These are phyloP conservation scores for Hedya salicella DNA, from an alignment of 2,888 invertebrate genomes.

Conservation along the genomic window DNA sequence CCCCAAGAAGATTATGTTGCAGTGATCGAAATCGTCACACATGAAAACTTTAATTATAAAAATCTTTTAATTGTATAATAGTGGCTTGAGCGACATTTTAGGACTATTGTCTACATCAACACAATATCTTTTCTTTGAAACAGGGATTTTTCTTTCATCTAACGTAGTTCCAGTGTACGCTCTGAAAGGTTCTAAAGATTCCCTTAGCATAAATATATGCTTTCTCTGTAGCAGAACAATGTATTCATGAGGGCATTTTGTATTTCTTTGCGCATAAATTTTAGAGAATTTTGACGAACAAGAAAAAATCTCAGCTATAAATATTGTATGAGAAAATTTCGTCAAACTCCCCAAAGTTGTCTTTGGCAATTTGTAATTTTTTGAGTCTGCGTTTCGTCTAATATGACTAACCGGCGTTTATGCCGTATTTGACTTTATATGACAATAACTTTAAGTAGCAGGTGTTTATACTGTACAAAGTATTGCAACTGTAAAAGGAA, in stretches of 20 bases:
- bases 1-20: too few species aligned
- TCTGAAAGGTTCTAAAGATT: constrained; percentile 16
- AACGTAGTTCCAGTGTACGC: neutral
- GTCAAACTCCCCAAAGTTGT: neutral
- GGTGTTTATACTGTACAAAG: too few species aligned
- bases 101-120: too few species aligned
- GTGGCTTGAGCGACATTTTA: too few species aligned
- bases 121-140: neutral
- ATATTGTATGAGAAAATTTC: constrained; percentile 25
- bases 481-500: too few species aligned
- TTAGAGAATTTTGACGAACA: constrained; percentile 2
- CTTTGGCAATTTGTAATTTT: neutral
- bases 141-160: neutral
- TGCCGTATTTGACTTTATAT: neutral
- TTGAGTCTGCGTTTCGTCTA: neutral
- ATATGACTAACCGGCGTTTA: neutral
- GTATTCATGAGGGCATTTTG: constrained; percentile 40
- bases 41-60: too few species aligned
- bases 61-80: too few species aligned
- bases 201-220: constrained; percentile 34
- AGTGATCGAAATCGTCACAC: too few species aligned
- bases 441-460: too few species aligned
- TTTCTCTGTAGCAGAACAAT: constrained; percentile 29
- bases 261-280: constrained; percentile 32
- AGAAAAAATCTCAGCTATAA: constrained; percentile 19